Percentiles rank a stretch among this genome's conserved stretches.
Conservation (phyloP, 2,888 invertebrate genomes). For the Miltochrista miniata region DNA sequence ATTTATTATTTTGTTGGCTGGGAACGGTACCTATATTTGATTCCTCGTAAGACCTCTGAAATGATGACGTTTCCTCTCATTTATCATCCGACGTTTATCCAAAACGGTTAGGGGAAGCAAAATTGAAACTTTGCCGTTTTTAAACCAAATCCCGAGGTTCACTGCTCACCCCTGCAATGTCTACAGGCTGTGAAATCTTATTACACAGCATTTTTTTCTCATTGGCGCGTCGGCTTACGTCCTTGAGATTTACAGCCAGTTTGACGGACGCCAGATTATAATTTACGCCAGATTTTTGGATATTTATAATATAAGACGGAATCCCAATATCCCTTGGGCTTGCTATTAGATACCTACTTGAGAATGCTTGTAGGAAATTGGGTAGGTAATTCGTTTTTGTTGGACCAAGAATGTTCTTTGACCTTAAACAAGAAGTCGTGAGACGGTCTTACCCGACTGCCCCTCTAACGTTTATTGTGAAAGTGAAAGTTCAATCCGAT, state of each 20-base stretch:
- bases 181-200: conserved; percentile 33
- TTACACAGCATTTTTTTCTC: conserved; percentile 32
- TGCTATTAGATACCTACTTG: too few relatives aligned
- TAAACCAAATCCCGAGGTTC: conserved; percentile 29
- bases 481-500: too few relatives aligned
- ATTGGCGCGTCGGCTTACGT: conserved; percentile 11
- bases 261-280: background rate
- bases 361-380: too few relatives aligned
- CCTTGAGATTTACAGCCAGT: conserved; percentile 3
- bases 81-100: conserved; percentile 35
- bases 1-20: background rate
- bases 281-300: background rate
- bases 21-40: conserved; percentile 11
- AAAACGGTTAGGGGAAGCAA: conserved; percentile 29
- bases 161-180: conserved; percentile 25
- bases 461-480: too few relatives aligned
- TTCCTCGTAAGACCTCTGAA: conserved; percentile 23
- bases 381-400: too few relatives aligned
- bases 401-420: too few relatives aligned
- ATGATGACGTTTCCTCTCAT: conserved; percentile 31
- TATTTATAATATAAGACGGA: background rate
- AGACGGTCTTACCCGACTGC: too few relatives aligned
- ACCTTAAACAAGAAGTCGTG: too few relatives aligned
- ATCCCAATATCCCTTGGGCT: too few relatives aligned
- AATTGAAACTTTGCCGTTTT: conserved; percentile 42